Base-by-base conservation (phyloP, 1,140 invertebrate genomes). In the Drosophila nikananu region DNA sequence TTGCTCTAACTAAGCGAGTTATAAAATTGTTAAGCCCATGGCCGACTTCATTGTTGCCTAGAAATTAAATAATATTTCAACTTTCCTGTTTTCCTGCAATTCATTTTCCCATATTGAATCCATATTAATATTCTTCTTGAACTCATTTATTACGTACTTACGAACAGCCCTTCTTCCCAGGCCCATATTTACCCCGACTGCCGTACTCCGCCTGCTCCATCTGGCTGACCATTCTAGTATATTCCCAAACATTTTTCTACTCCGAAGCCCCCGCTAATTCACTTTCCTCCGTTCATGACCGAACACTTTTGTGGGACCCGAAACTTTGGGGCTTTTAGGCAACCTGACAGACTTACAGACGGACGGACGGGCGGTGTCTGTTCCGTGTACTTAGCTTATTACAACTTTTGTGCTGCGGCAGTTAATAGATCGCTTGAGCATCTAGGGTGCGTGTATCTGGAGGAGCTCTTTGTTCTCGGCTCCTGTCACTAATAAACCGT, bases 391-490 rank as follows among this genome's bases (percentile, higher is more conserved):
- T 70, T 70, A 41, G 57, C 76, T 60, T 75, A 70, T 55, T 60
- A 81, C 63, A 77, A 65, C 60, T 72, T 55, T 54, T 52, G 19
- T 60, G 52, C 25, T 44, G 35, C n/a, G 57, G 39, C 60, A 70
- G 71, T 83, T 78, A 74, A 83, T 82, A 74, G 75, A 83, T 63
- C 77, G 54, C 49, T 68, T 37, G 62, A 77, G 60, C 55, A 70
- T 84, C 49, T 61, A 72, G 52, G 52, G 8, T 23, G 52, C 32
- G 32, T 54, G 54, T 52, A 42, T 61, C 58, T 62, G 37, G 41
- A 55, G 30, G 30, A 39, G 41, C 32, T 74, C 65, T 66, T 70
- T 83, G 72, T 61, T 74, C 61, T 42, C 32, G 25, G n/a, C 51
- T 61, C 51, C 67, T 66, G 63, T 52, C 75, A 61, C 58, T 75